Conservation (phyloP, 1,140 invertebrate species). For the Tetragnatha versicolor region DNA sequence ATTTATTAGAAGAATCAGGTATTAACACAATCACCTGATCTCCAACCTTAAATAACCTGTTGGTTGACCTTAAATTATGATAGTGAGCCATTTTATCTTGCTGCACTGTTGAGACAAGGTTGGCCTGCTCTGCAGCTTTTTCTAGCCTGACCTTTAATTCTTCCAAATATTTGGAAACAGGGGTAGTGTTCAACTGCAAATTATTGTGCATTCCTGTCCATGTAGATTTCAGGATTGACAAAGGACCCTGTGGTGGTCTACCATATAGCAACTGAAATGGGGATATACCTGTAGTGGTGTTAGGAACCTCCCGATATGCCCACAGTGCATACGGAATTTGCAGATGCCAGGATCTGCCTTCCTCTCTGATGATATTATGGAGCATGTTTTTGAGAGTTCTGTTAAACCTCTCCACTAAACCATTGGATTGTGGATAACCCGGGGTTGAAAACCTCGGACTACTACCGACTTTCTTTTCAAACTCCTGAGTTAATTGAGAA, state of each 20-base stretch:
- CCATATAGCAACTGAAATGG: slow-evolving; percentile 10
- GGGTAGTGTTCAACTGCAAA: no score
- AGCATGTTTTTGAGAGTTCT: not conserved
- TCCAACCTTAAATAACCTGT: not conserved
- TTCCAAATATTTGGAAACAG: not conserved
- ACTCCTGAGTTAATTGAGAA: not conserved
- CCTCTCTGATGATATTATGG: not conserved
- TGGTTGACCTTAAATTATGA: not conserved
- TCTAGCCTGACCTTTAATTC: not conserved
- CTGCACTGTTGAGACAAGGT: not conserved
- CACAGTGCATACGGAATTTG: not conserved
- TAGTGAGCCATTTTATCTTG: not conserved
- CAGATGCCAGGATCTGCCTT: not conserved
- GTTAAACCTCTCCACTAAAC: not conserved
- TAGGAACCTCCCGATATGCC: not conserved
- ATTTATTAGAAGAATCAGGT: slow-evolving; percentile 20
- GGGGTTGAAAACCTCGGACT: no score
- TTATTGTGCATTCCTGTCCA: no score
- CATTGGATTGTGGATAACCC: no score
- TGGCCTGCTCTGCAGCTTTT: not conserved
- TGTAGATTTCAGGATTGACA: not conserved
- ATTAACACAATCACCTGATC: slow-evolving; percentile 7
- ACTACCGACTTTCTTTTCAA: no score
- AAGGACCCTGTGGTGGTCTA: not conserved
- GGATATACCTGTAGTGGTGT: not conserved